A percentile compares a stretch with the other conserved stretches of the same genome.
Conservation (phyloP, 1,140 invertebrate genomes). For the Dendrolimus kikuchii region DNA sequence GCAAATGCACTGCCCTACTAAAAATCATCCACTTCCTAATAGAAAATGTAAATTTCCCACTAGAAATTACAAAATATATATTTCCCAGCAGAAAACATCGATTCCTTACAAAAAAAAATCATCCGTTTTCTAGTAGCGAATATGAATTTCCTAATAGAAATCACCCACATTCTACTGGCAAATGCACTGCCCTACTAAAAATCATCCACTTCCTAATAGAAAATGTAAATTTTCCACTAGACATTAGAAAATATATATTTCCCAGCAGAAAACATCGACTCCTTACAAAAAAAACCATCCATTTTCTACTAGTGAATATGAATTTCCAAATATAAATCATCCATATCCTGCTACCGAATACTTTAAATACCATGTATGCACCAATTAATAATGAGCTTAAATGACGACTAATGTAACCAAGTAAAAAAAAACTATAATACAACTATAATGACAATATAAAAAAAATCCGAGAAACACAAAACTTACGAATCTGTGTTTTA, state of each 20-base stretch:
- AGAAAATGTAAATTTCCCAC: no score
- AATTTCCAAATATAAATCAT: background rate
- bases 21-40: background rate
- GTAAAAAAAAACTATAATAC: conserved; percentile 13
- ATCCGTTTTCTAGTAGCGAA: no score
- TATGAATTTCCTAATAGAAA: background rate
- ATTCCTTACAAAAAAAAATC: no score
- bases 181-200: background rate
- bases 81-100: no score
- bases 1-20: background rate
- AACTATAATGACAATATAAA: conserved; percentile 25
- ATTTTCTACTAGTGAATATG: no score
- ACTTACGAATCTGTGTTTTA: conserved; percentile 5
- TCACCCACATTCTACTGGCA: background rate
- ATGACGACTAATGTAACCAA: background rate
- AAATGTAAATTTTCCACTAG: no score
- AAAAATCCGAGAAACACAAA: conserved; percentile 10
- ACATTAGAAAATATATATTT: no score
- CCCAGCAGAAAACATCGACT: no score
- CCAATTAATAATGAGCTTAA: no score
- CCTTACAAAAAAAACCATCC: no score
- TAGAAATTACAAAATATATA: no score
- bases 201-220: background rate
- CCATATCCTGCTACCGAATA: background rate
- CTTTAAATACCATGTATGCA: background rate